Base-by-base conservation (phyloP, 2,113 vertebrate species). In the Serinus canaria region DNA sequence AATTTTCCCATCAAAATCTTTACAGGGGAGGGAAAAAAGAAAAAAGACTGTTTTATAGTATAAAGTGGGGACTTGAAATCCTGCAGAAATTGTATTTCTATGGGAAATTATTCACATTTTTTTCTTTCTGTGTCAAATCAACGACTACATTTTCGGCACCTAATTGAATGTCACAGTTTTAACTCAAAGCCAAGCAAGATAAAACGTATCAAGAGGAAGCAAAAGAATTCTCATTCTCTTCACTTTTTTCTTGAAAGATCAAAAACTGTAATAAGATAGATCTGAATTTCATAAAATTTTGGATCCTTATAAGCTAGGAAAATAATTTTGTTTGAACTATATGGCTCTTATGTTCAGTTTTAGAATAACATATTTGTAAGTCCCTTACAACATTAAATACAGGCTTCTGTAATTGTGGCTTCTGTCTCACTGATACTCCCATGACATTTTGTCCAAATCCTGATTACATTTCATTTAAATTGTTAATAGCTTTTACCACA, bases 101-200 rank as follows among this genome's bases (percentile, higher is more conserved):
- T 77, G 75, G 63, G 16, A 72, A 67, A 94, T 94, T 96, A 94
- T 76, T 83, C 4, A 27, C 53, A 19, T 70, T 76, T 89, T 90
- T 89, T 87, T 58, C 37, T 89, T 69, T 43, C 28, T 1, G 11
- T 77, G 25, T 86, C 82, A 93, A 95, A 78, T 78, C 72, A 76
- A 46, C 37, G 58, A 77, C 55, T 77, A 70, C 31, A 86, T 86
- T 95, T 95, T 83, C 44, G 37, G 63, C 47, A 78, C 75, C 52
- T 94, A 94, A 95, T 70, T 94, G 84, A 94, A 94, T 83, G 68
- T 86, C 84, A 95, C 63, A 74, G 55, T 63, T 83, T 74, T 88
- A 95, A 88, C 67, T 88, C 75, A 95, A 93, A 88, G 59, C 19
- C 55, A 95, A 76, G 63, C 37, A 85, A 88, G 82, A 95, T n/a